Base-by-base conservation (phyloP, 2,888 invertebrate species). In the Oligia strigilis region DNA sequence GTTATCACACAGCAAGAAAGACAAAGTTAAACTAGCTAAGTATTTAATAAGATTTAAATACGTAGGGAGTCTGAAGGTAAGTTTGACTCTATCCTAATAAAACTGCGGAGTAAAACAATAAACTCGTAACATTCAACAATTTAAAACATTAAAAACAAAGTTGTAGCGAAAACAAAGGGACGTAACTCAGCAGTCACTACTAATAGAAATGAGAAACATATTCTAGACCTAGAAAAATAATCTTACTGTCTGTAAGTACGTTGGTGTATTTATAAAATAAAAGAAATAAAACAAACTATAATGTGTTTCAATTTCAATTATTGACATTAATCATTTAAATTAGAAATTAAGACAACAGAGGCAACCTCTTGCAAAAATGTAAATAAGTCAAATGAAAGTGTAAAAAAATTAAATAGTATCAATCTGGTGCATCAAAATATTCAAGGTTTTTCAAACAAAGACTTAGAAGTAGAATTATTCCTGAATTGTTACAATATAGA, bases 101-200 rank as follows among this genome's bases (percentile, higher is more conserved):
- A 60, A 52, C 60, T 36, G 13, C 23, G 4, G 2, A 6, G 29
- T 78, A 64, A 65, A 84, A 67, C 46, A 70, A 80, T 81, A 77
- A 79, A 81, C 46, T 1, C 0, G 17, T 2, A n/a, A 64, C 19
- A 64, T n/a, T 60, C 40, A 62, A 11, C 13, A 64, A 64, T 78
- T 75, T 72, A 80, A 83, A 88, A 83, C 76, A 72, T 79, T 81
- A 80, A 88, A 83, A 75, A 79, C 77, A 82, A 84, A 84, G 75
- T 81, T 43, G 40, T 60, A 40, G 19, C 70, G 40, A 23, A 46
- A 81, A 88, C 88, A 89, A 87, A 83, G 85, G 67, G 17, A 67
- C 64, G 74, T 86, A 78, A 83, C 80, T 88, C 86, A 83, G 72
- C 78, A 80, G 80, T 84, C 73, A 64, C 71, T 74, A 67, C 83